Percentiles rank a stretch among this genome's conserved stretches.
phyloP scores from a whole-genome alignment of 2,888 invertebrate genomes.

The Bimastos eiseni region DNA sequence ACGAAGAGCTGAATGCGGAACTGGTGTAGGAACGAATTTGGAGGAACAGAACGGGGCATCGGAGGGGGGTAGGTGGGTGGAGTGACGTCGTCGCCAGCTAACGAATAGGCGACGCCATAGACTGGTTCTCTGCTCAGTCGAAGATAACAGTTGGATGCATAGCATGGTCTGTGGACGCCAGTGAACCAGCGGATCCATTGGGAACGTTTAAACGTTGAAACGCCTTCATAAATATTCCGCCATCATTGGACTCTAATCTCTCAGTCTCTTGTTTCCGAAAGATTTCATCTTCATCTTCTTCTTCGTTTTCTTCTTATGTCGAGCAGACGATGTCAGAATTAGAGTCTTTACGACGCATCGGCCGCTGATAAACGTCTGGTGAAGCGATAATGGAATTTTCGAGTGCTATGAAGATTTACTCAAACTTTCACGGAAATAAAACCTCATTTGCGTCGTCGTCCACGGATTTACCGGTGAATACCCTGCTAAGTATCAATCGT shows the following conservation, averaged over 20 bases:
- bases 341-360: not conserved
- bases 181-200: not conserved
- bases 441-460: not conserved
- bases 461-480: not conserved
- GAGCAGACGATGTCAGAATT: not conserved
- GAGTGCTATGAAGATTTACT: not conserved
- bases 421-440: not conserved
- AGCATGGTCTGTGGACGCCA: not conserved
- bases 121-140: not conserved
- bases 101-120: not conserved
- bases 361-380: not conserved
- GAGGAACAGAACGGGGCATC: not conserved
- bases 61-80: not conserved
- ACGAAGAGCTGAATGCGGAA: conserved; percentile 4
- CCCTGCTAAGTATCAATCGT: not conserved
- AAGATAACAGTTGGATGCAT: conserved; percentile 17
- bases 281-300: not conserved
- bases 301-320: not conserved
- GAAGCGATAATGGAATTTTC: not conserved
- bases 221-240: not conserved
- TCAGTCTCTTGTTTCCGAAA: not conserved
- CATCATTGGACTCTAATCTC: not conserved
- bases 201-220: not conserved
- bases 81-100: not conserved
- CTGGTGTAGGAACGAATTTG: not conserved